phyloP scores from a whole-genome alignment of 1,140 invertebrate genomes.

The Episyrphus balteatus region DNA sequence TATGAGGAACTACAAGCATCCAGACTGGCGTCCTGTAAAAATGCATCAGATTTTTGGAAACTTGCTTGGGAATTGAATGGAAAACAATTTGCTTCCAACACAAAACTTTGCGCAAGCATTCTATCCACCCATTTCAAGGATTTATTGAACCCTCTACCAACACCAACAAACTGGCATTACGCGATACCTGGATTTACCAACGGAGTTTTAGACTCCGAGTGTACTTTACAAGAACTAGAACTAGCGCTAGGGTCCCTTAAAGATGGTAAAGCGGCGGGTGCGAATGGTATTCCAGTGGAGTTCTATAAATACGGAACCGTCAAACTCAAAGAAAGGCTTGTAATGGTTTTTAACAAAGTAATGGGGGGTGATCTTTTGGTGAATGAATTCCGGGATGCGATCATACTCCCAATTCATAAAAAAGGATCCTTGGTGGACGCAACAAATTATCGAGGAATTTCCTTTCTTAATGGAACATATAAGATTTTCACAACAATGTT shows the following conservation, averaged over 20 bases:
- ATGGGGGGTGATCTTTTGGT: neutral
- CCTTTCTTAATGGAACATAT: constrained; percentile 9
- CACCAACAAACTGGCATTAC: neutral
- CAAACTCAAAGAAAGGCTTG: neutral
- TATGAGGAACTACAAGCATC: too few relatives aligned
- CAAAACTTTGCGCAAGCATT: too few relatives aligned
- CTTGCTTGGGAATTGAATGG: too few relatives aligned
- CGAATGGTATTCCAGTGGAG: neutral
- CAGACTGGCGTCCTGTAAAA: too few relatives aligned
- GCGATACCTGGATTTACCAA: neutral
- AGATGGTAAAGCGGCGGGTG: neutral
- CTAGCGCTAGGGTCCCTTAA: neutral
- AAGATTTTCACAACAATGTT: constrained; percentile 17
- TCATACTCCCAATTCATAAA: constrained; percentile 9
- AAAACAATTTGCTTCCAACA: too few relatives aligned
- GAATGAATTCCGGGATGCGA: neutral
- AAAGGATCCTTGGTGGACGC: constrained; percentile 14
- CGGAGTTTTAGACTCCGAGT: neutral
- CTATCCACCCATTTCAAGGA: neutral
- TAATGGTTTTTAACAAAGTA: neutral
- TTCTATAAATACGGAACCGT: neutral
- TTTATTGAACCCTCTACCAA: neutral
- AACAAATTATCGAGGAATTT: constrained; percentile 15
- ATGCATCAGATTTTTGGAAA: too few relatives aligned
- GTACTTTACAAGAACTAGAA: neutral